phyloP scores from a whole-genome alignment of 2,113 vertebrate genomes.

The Sinocyclocheilus anshuiensis region DNA sequence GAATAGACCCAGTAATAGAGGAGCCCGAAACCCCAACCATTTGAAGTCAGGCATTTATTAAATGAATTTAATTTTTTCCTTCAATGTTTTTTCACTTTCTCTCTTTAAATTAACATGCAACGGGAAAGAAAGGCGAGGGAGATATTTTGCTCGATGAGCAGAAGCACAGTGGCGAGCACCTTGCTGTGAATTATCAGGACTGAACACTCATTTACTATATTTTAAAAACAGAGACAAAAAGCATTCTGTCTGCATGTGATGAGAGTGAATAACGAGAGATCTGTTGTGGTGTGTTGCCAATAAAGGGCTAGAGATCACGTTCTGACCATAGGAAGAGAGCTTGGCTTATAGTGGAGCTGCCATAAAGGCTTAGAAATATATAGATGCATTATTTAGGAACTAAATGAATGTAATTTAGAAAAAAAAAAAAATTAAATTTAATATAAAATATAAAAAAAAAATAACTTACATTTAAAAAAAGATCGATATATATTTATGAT shows the following conservation, averaged over 20 bases:
- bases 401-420: not conserved
- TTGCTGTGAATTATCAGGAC: conserved; percentile 42
- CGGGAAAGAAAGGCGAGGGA: conserved; percentile 58
- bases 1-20: conserved; percentile 75
- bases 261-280: not conserved
- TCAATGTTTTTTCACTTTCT: conserved; percentile 58
- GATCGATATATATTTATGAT: no score
- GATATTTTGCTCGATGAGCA: conserved; percentile 32
- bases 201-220: conserved; percentile 37
- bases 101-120: conserved; percentile 73
- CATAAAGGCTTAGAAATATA: not conserved
- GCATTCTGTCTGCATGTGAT: conserved; percentile 1
- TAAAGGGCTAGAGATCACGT: not conserved
- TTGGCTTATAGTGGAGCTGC: not conserved
- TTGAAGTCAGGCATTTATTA: conserved; percentile 70
- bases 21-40: conserved; percentile 71
- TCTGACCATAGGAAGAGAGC: not conserved
- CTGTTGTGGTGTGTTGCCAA: not conserved
- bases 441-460: not conserved
- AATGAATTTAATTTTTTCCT: conserved; percentile 74
- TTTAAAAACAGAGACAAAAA: conserved; percentile 46
- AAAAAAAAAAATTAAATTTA: not conserved
- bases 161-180: conserved; percentile 6
- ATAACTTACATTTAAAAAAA: no score
- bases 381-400: not conserved